Base-by-base conservation (phyloP, 1,140 invertebrate species). In the Triops cancriformis region DNA sequence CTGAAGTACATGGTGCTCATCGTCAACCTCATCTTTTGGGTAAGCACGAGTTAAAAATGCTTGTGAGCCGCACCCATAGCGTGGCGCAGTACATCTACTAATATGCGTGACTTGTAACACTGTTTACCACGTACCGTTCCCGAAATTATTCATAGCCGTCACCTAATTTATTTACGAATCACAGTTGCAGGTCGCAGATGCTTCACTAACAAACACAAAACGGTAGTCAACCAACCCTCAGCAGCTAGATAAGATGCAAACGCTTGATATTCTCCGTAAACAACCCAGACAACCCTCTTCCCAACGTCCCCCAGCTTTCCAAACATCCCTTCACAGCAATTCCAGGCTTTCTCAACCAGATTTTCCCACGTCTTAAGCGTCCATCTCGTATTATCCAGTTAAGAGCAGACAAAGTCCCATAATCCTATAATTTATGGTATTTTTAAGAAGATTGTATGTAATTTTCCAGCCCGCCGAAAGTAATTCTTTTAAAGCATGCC, bases 21-120 rank as follows among this genome's bases (percentile, higher is more conserved):
- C 79, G 86, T 92, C 80, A 92, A 92, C 83, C 83, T 92, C 37
- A 84, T 92, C 82, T 91, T 92, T 85, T 90, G 89, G 90, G 90
- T 91, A 86, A 89, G 89, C 86, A 41, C 76, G 64, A 64, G 82
- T 79, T 79, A 79, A 77, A 77, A 43, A 31, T 43, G 73, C 45
- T 28, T 78, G 73, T 73, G 75, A 27, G 75, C 75, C 74, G 18
- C 51, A 41, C 31, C 28, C 23, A 23, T 76, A 78, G 80, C 79
- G 27, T 77, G 80, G 79, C 79, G 81, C 78, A 80, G 82, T 83
- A 74, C n/a, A 81, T 82, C 82, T 82, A 79, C 77, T 82, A 81
- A 37, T 81, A 82, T 77, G 80, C 79, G 51, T 64, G 51, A 64
- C 51, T 23, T 64, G 9, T 10, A 23, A 37, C 31, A 6, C 6